Percentiles rank a stretch among this genome's conserved stretches.
phyloP scores from a whole-genome alignment of 2,113 vertebrate genomes.

The Sinosuthora webbiana region DNA sequence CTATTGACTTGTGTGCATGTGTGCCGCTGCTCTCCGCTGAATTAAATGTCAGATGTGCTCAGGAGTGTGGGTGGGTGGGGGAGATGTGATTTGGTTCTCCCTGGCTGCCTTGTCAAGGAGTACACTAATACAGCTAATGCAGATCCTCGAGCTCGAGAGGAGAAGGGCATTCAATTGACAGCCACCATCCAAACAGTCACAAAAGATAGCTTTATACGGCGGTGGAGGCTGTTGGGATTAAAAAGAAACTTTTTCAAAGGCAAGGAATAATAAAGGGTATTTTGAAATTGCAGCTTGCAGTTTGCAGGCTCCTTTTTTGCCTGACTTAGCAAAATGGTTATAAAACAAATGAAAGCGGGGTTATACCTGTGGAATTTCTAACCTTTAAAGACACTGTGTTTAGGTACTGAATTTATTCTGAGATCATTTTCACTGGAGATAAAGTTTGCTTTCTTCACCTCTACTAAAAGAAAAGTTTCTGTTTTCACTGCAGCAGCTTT shows the following conservation, averaged over 20 bases:
- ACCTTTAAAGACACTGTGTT: not conserved
- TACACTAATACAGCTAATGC: conserved; percentile 24
- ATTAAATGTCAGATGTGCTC: conserved; percentile 56
- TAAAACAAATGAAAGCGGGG: not conserved
- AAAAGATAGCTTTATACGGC: not conserved
- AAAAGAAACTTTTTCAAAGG: not conserved
- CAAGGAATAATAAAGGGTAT: not conserved
- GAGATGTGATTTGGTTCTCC: conserved; percentile 31
- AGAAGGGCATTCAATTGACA: not conserved
- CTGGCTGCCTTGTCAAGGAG: conserved; percentile 16
- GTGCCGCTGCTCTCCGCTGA: conserved; percentile 29
- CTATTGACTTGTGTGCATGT: conserved; percentile 42
- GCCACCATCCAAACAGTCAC: conserved; percentile 20
- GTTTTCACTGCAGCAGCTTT: not conserved
- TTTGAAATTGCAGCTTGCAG: not conserved
- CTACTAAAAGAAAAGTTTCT: not conserved
- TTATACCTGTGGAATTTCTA: not conserved
- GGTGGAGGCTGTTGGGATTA: not conserved
- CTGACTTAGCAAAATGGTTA: not conserved
- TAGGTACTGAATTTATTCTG: not conserved
- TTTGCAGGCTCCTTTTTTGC: not conserved
- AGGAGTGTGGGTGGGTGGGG: conserved; percentile 13
- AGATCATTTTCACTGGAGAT: not conserved
- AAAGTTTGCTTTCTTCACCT: not conserved
- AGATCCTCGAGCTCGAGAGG: not conserved